These are phyloP conservation scores for Entomobrya proxima DNA, from an alignment of 2,888 invertebrate genomes.

Conservation along the genomic window DNA sequence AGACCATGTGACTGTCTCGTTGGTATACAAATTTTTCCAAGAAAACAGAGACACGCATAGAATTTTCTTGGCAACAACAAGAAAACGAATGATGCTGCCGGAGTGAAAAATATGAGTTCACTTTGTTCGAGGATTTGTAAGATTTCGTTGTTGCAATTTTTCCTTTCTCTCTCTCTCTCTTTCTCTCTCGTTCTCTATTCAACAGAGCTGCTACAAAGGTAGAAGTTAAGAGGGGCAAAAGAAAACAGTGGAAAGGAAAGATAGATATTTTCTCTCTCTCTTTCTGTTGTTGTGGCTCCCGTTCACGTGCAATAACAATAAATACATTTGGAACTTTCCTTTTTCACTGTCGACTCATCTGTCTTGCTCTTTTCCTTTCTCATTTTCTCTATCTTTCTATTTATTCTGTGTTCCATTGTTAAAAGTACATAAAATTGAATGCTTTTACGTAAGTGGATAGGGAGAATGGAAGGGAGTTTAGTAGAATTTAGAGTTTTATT, in stretches of 20 bases:
- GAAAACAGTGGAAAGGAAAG: neutral
- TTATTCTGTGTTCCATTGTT: neutral
- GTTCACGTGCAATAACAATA: conserved; percentile 15
- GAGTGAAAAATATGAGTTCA: conserved; percentile 60
- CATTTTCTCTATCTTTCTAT: neutral
- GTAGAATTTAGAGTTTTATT: no score
- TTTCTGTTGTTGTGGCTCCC: neutral
- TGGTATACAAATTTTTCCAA: neutral
- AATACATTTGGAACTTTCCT: neutral
- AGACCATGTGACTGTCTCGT: neutral
- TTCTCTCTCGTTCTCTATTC: neutral
- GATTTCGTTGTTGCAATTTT: conserved; percentile 60
- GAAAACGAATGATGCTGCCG: neutral
- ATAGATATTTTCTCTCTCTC: neutral
- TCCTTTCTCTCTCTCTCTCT: neutral
- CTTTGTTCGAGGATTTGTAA: conserved; percentile 66
- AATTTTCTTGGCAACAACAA: conserved; percentile 28
- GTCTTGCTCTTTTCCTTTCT: neutral
- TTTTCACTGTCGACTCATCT: neutral
- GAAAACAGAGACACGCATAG: neutral
- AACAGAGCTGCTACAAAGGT: neutral
- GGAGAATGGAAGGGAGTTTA: no score
- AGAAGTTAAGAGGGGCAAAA: neutral
- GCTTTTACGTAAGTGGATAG: no score
- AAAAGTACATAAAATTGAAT: neutral